phyloP scores from a whole-genome alignment of 2,113 vertebrate genomes.

The Sterna hirundo region DNA sequence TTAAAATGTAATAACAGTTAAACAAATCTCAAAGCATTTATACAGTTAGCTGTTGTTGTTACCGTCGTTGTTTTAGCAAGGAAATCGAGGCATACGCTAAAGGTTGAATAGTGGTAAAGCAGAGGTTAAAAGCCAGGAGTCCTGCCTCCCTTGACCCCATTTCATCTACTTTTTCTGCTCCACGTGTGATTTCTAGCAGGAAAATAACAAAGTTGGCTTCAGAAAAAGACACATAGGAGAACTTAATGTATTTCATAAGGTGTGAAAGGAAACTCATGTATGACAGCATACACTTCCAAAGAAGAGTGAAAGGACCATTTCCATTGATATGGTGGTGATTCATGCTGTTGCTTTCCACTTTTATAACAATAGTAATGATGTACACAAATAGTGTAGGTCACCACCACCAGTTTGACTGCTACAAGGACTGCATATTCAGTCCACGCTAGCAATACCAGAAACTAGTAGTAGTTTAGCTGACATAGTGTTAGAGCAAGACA shows the following conservation, averaged over 20 bases:
- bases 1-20: neutral
- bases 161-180: neutral
- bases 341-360: neutral
- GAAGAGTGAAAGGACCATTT: neutral
- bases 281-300: neutral
- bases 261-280: neutral
- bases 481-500: neutral
- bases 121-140: neutral
- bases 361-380: neutral
- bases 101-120: neutral
- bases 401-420: neutral
- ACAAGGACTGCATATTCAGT: neutral
- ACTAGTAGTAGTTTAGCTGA: neutral
- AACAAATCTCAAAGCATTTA: neutral
- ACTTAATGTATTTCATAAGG: neutral
- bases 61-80: neutral
- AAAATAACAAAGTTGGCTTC: neutral
- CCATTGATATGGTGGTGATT: neutral
- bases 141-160: neutral
- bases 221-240: neutral
- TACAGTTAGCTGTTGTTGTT: neutral
- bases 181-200: neutral
- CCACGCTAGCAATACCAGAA: neutral
- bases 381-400: neutral
- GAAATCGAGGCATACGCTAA: neutral